Evolutionary conservation across 2,797 vertebrate species (phyloP), one percentile per base, ranked within the genome.

Genomic region (Tragopan temminckii): DNA sequence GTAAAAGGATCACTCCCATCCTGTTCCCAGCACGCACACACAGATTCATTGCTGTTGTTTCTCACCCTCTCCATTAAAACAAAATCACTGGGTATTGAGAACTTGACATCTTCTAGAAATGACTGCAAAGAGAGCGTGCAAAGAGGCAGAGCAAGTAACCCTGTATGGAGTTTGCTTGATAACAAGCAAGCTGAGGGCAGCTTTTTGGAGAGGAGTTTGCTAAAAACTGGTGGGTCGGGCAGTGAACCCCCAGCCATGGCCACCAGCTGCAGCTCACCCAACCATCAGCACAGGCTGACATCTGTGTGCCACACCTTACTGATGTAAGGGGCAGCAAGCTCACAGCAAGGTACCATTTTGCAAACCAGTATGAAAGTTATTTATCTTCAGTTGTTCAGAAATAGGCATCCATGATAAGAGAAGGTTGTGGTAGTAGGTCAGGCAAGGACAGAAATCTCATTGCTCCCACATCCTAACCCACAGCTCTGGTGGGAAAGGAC

Each of bases 291-390:
- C 57, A 24, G 67, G 7, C 42, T 42, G 61, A 72, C 61, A n/a
- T 27, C n/a, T 0, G 0, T 8, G 46, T 40, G 66, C 35, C 55
- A 42, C 63, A 38, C 0, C 48, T 77, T 21, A 27, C 38, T n/a
- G 4, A 0, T 1, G 43, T 7, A 43, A 58, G 64, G 46, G 31
- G 10, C 18, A 18, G 48, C 0, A 2, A 36, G 67, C 53, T 75
- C 53, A 13, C 9, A 33, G 24, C 59, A 9, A 2, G 7, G 5
- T 59, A 19, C 64, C 11, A 3, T 64, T 59, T 62, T 70, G 20
- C 55, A 58, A 5, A 31, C 63, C 42, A 36, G 14, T 0, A 0
- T 11, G 52, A 38, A 59, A 53, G 13, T 29, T 36, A 6, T 29
- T 78, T 63, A 5, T 43, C 48, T 64, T 52, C 58, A 42, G 35